These are phyloP conservation scores for Apoderus coryli DNA, from an alignment of 2,888 invertebrate genomes.

Conservation along the genomic window DNA sequence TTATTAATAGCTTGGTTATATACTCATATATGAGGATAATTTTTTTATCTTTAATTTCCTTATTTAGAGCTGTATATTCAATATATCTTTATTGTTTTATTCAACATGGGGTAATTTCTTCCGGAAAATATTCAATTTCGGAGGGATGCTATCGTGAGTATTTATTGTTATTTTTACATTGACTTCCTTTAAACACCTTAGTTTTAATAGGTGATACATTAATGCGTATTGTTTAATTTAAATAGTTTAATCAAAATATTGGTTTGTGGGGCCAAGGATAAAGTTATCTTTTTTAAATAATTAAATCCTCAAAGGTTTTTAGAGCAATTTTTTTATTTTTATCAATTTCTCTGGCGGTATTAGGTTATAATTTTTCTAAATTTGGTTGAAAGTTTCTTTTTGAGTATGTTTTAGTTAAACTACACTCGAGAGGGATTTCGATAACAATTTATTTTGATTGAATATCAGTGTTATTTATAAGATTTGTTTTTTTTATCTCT, in stretches of 20 bases:
- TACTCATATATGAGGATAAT: constrained; percentile 38
- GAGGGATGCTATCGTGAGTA: constrained; percentile 38
- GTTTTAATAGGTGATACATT: constrained; percentile 38
- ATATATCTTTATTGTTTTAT: constrained; percentile 47
- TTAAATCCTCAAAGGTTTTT: constrained; percentile 23
- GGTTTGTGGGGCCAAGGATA: constrained; percentile 51
- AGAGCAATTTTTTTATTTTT: constrained; percentile 30
- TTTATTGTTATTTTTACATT: constrained; percentile 47
- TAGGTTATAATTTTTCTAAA: constrained; percentile 27
- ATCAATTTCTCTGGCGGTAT: constrained; percentile 31
- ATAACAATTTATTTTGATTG: constrained; percentile 48
- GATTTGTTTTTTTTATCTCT: constrained; percentile 51
- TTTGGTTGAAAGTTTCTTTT: constrained; percentile 38
- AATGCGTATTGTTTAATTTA: constrained; percentile 41
- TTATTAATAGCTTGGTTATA: constrained; percentile 43
- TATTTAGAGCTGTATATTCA: constrained; percentile 50
- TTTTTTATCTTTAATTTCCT: constrained; percentile 41
- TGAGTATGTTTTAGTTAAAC: constrained; percentile 40
- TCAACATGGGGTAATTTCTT: constrained; percentile 48
- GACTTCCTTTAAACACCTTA: constrained; percentile 46
- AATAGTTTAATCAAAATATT: constrained; percentile 54
- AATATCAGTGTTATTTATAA: constrained; percentile 48
- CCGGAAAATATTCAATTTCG: constrained; percentile 37
- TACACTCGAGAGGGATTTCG: constrained; percentile 35
- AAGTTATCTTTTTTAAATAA: constrained; percentile 37